Evolutionary conservation across 2,113 vertebrate species (phyloP).

Genomic region (Trochalopteron elliotii): DNA sequence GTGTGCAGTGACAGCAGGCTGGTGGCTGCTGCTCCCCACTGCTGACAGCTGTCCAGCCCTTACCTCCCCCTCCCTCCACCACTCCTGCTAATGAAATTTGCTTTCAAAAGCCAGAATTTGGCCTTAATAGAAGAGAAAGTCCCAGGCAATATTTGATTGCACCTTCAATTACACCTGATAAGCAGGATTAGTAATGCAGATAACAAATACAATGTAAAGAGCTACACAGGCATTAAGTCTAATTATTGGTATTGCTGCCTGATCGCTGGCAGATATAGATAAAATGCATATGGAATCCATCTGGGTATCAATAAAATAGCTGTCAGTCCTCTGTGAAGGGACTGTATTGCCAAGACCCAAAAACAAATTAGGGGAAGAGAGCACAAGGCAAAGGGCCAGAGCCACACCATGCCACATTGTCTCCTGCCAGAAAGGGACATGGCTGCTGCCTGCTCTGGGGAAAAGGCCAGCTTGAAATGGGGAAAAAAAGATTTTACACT

Average conservation of each 20-base stretch:
- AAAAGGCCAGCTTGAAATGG: not conserved
- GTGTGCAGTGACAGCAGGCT: not conserved
- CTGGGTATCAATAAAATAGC: not conserved
- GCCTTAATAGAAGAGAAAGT: not conserved
- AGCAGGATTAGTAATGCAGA: not conserved
- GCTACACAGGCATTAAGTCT: not conserved
- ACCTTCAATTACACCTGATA: not conserved
- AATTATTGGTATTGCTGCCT: not conserved
- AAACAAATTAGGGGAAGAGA: not conserved
- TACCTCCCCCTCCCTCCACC: not conserved
- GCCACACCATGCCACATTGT: not conserved
- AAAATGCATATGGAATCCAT: not conserved
- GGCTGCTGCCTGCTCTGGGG: not conserved
- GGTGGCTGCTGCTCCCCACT: not conserved
- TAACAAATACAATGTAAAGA: not conserved
- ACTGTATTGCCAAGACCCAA: not conserved
- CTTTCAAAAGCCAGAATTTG: not conserved
- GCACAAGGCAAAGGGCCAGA: not conserved
- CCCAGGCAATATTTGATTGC: not conserved
- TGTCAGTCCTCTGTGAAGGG: not conserved
- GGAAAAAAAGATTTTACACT: not conserved
- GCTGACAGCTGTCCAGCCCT: not conserved
- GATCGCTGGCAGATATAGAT: not conserved
- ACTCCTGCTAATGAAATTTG: not conserved
- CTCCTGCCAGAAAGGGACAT: not conserved